A percentile compares a stretch with the other conserved stretches of the same genome.
phyloP scores from a whole-genome alignment of 2,797 vertebrate genomes.

The Pseudocheirus occidentalis region DNA sequence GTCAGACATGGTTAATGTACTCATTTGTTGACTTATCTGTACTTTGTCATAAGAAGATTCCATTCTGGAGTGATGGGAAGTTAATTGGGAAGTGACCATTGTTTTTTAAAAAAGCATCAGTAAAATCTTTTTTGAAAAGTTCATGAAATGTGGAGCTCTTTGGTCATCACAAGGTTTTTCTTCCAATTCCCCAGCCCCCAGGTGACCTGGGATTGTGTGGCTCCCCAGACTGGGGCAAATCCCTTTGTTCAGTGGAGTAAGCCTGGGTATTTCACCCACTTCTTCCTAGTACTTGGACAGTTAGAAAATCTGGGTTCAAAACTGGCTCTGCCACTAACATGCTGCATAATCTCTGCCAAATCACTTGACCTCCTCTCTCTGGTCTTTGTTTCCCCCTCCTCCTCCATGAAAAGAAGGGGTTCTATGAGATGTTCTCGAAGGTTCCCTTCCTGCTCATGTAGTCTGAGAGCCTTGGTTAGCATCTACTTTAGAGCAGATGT shows the following conservation, averaged over 20 bases:
- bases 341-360: neutral
- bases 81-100: neutral
- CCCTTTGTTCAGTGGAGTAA: neutral
- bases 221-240: neutral
- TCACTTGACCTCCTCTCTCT: neutral
- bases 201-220: neutral
- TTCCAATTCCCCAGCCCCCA: neutral
- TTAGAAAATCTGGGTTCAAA: neutral
- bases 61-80: neutral
- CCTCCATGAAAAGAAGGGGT: neutral
- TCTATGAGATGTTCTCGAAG: neutral
- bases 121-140: neutral
- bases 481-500: neutral
- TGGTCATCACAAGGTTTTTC: neutral
- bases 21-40: neutral
- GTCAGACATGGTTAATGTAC: neutral
- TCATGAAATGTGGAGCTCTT: neutral
- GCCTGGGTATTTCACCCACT: neutral
- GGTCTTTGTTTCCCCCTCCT: neutral
- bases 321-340: neutral
- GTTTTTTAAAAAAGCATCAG: neutral
- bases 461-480: neutral
- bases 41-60: neutral
- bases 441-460: neutral
- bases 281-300: neutral